Evolutionary conservation across 1,140 invertebrate species (phyloP).

Genomic region (Lanistes nyassanus): DNA sequence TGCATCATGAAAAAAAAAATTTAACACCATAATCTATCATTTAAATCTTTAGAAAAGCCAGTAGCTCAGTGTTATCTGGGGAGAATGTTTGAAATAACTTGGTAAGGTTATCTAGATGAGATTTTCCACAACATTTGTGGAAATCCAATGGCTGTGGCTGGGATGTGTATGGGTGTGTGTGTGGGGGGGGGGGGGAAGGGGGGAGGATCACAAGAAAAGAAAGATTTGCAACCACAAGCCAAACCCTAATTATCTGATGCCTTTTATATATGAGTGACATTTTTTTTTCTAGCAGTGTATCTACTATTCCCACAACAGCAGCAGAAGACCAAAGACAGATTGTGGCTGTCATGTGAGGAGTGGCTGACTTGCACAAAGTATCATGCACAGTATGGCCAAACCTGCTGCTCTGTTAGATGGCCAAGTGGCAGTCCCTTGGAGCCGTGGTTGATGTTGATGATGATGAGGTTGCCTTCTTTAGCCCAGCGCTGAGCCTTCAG

Average conservation of each 20-base stretch:
- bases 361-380: too few relatives aligned
- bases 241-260: background rate
- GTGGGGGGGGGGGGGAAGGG: too few relatives aligned
- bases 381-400: background rate
- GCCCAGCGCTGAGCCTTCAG: conserved; percentile 28
- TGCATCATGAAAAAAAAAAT: too few relatives aligned
- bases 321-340: background rate
- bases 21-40: too few relatives aligned
- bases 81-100: too few relatives aligned
- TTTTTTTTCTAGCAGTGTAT: background rate
- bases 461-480: conserved; percentile 16
- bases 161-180: too few relatives aligned
- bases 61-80: too few relatives aligned
- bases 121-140: too few relatives aligned
- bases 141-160: too few relatives aligned
- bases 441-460: conserved; percentile 27
- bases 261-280: background rate
- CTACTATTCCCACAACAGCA: background rate
- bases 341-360: too few relatives aligned
- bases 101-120: too few relatives aligned
- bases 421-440: conserved; percentile 16
- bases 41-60: too few relatives aligned
- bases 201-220: background rate
- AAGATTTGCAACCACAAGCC: background rate
- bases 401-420: conserved; percentile 15